Conservation (phyloP, 2,113 vertebrate genomes). For the Anhinga anhinga region DNA sequence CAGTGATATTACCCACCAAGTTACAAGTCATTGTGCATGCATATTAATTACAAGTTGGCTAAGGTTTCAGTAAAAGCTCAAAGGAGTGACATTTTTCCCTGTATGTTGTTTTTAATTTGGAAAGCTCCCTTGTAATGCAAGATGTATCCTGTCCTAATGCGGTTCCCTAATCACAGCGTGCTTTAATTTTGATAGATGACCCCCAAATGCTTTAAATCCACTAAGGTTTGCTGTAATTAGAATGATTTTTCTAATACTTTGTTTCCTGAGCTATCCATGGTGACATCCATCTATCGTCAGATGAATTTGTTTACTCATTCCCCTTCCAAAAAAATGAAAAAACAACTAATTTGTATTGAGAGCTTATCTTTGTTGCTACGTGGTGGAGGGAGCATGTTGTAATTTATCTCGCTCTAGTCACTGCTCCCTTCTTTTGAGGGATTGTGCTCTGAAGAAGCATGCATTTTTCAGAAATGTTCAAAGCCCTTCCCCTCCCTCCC, state of each 20-base stretch:
- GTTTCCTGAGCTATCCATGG: constrained; percentile 19
- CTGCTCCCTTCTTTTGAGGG: not conserved
- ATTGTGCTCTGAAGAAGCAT: not conserved
- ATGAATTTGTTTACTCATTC: constrained; percentile 46
- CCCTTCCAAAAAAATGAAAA: not conserved
- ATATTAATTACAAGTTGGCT: constrained; percentile 58
- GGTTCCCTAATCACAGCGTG: constrained; percentile 22
- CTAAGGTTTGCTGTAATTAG: constrained; percentile 22
- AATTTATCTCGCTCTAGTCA: not conserved
- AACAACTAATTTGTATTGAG: not conserved
- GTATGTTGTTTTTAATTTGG: constrained; percentile 48
- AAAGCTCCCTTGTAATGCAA: constrained; percentile 13
- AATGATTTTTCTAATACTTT: constrained; percentile 8
- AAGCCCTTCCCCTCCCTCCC: not conserved
- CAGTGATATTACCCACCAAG: constrained; percentile 28
- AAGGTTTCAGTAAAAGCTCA: constrained; percentile 23
- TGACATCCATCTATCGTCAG: constrained; percentile 7
- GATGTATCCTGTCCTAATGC: not conserved
- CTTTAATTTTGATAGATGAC: constrained; percentile 64
- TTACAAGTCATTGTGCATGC: constrained; percentile 36
- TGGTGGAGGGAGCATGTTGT: not conserved
- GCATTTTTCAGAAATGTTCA: not conserved
- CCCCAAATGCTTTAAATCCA: constrained; percentile 38
- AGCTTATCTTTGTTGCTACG: not conserved
- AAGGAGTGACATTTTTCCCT: constrained; percentile 2